phyloP scores from a whole-genome alignment of 2,888 invertebrate species.

The Lamproptera curius region DNA sequence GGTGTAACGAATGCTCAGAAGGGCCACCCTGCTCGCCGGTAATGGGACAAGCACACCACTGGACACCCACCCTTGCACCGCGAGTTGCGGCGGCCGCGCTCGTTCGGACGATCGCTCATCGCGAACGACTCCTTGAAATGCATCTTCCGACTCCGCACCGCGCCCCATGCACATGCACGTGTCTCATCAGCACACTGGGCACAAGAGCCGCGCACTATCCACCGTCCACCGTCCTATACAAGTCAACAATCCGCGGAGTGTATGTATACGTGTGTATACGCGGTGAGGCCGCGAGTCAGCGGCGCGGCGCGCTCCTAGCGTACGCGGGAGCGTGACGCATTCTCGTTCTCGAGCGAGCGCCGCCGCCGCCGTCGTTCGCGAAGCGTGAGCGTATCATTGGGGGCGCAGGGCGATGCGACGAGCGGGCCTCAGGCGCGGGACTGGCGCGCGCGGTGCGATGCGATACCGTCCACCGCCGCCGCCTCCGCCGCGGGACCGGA shows the following conservation, averaged over 20 bases:
- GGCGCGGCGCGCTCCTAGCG: constrained; percentile 44
- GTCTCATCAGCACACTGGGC: constrained; percentile 68
- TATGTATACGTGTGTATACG: constrained; percentile 24
- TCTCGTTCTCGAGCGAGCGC: constrained; percentile 58
- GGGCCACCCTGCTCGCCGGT: neutral
- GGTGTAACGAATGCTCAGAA: constrained; percentile 14
- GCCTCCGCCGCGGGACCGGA: constrained; percentile 73
- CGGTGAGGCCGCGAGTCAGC: constrained; percentile 41
- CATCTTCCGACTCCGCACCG: constrained; percentile 72
- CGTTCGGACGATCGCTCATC: constrained; percentile 77
- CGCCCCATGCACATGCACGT: constrained; percentile 72
- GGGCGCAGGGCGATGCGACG: constrained; percentile 69
- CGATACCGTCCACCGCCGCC: constrained; percentile 61
- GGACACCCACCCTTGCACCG: constrained; percentile 75
- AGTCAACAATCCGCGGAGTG: constrained; percentile 22
- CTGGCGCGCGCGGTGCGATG: constrained; percentile 56
- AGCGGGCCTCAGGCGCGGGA: constrained; percentile 69
- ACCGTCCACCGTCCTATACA: constrained; percentile 32
- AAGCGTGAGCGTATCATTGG: constrained; percentile 53
- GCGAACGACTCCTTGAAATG: constrained; percentile 77
- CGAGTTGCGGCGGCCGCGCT: constrained; percentile 75
- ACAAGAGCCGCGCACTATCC: constrained; percentile 65
- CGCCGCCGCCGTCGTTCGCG: constrained; percentile 36
- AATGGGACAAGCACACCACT: too few species aligned
- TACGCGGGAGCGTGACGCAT: constrained; percentile 55